Evolutionary conservation across 1,140 invertebrate species (phyloP).

Genomic region (Bombus impatiens): DNA sequence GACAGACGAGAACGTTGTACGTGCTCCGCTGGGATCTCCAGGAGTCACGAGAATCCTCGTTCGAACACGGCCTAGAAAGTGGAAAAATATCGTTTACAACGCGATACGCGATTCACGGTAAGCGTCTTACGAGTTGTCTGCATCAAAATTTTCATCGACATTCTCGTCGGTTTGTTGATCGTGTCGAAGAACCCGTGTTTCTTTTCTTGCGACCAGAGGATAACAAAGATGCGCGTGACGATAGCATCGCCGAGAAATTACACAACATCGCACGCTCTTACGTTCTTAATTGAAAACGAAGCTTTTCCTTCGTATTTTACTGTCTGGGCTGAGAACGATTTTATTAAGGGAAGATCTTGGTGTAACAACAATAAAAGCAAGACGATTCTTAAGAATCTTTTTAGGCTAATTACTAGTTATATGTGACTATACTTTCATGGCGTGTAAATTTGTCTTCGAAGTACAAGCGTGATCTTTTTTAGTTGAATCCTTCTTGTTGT

Average conservation of each 20-base stretch:
- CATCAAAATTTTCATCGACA: conserved; percentile 19
- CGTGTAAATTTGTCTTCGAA: too few relatives aligned
- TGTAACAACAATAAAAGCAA: too few relatives aligned
- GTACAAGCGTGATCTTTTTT: too few relatives aligned
- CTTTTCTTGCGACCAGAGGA: not conserved
- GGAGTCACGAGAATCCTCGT: conserved; percentile 13
- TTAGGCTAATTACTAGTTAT: too few relatives aligned
- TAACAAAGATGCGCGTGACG: conserved; percentile 2
- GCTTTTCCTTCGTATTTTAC: not conserved
- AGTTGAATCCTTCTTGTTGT: too few relatives aligned
- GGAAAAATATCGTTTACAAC: conserved; percentile 49
- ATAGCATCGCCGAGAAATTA: not conserved
- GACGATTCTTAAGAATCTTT: too few relatives aligned
- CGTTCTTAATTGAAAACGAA: conserved; percentile 12
- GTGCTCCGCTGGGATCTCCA: conserved; percentile 13
- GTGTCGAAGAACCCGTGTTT: not conserved
- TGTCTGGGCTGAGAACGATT: too few relatives aligned
- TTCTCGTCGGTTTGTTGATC: not conserved
- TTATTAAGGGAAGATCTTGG: too few relatives aligned
- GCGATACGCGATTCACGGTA: not conserved
- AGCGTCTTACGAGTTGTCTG: not conserved
- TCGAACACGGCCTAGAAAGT: conserved; percentile 14
- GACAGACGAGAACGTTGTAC: conserved; percentile 36
- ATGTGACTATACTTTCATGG: too few relatives aligned
- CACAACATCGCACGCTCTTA: not conserved